phyloP scores from a whole-genome alignment of 2,888 invertebrate genomes.

The Eristalinus sepulchralis region DNA sequence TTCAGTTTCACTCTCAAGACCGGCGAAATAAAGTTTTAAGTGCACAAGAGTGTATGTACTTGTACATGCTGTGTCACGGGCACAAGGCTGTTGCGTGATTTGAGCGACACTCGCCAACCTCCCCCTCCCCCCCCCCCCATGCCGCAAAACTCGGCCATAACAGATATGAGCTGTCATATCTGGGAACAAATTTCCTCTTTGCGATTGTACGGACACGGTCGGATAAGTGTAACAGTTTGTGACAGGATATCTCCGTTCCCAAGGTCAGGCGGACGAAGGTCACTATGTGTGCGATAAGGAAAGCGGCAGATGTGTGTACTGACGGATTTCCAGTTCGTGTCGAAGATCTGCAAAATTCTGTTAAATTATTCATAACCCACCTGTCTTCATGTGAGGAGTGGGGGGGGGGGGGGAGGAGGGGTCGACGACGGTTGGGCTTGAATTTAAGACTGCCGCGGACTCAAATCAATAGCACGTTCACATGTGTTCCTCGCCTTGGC shows the following conservation, averaged over 20 bases:
- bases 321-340: neutral
- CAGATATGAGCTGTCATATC: neutral
- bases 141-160: neutral
- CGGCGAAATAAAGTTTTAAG: neutral
- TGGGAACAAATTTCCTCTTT: neutral
- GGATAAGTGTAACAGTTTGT: neutral
- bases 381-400: neutral
- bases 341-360: neutral
- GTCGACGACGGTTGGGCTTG: slow-evolving; percentile 11
- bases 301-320: neutral
- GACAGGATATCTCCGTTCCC: neutral
- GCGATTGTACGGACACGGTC: neutral
- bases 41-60: neutral
- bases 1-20: neutral
- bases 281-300: neutral
- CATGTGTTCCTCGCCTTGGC: slow-evolving; percentile 11
- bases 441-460: slow-evolving; percentile 28
- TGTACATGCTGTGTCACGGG: neutral
- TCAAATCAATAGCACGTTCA: slow-evolving; percentile 57
- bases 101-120: neutral
- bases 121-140: neutral
- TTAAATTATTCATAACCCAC: slow-evolving; percentile 50
- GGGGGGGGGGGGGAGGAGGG: slow-evolving; percentile 4
- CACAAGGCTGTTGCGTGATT: neutral
- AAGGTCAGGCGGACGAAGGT: neutral